Base-by-base conservation (phyloP, 92 coral and sea anemone species). In the Pocillopora grandis region DNA sequence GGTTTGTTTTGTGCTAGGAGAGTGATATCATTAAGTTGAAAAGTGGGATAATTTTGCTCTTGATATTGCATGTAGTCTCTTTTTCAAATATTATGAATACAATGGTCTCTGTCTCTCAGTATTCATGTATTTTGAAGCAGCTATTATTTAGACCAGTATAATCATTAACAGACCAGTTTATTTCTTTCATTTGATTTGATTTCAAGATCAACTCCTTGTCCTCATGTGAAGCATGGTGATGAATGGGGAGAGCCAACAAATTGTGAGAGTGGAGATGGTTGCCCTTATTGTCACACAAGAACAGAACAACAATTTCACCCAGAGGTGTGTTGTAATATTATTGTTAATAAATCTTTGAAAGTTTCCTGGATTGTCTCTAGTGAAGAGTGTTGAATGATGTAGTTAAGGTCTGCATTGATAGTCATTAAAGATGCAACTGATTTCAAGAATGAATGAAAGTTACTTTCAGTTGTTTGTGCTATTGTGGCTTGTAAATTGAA, bases 281-380 rank as follows among this genome's bases (percentile, higher is more conserved):
- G 99, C 80, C 99, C 99, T 55, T 97, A 97, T 85, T 97, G 99
- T 62, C 99, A 97, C 73, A 97, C 99, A 56, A 94, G 99, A 90
- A 97, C 99, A 62, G 99, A 97, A 83, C 99, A 97, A 66, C 99
- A 97, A 60, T 97, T 97, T 74, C 99, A 97, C 74, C 99, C 99
- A 8, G 99, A 97, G 98, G 99, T 97, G 83, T 37, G 85, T 21
- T 5, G 63, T 59, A 55, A 17, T 31, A 19, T 70, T 37, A 12
- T 12, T 14, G 23, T 31, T 10, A 18, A 15, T 21, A 77, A 33
- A 18, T 75, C 27, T 73, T 57, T 8, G 57, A n/a, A 20, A 15
- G 18, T 58, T 77, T 19, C 52, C 52, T 42, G 52, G 52, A 42
- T 42, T 42, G 52, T 1, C 49, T 1, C 4, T 7, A 42, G 52